These are phyloP conservation scores for Lycia hirtaria DNA, from an alignment of 2,888 invertebrate genomes.

Conservation along the genomic window DNA sequence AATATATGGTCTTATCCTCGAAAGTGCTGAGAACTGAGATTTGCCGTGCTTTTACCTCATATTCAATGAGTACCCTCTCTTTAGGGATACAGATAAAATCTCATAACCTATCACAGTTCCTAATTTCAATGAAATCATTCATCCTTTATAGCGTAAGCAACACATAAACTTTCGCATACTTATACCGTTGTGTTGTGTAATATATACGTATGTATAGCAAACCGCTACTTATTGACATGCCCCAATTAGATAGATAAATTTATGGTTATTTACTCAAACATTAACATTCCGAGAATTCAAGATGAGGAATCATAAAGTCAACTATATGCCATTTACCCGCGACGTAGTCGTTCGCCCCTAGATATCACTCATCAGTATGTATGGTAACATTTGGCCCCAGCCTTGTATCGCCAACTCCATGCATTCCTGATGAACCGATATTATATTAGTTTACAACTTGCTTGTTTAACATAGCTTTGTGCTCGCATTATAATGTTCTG, in stretches of 20 bases:
- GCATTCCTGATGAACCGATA: slow-evolving; percentile 74
- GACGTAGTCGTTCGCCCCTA: slow-evolving; percentile 5
- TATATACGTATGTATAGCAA: too few species aligned
- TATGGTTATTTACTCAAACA: background rate
- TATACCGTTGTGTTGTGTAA: too few species aligned
- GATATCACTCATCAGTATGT: slow-evolving; percentile 38
- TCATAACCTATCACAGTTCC: too few species aligned
- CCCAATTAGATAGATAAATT: background rate
- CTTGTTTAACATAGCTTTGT: slow-evolving; percentile 71
- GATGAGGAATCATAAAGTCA: slow-evolving; percentile 13
- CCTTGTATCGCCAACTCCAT: slow-evolving; percentile 60
- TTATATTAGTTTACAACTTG: slow-evolving; percentile 71
- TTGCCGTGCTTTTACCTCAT: too few species aligned
- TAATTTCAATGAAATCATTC: too few species aligned
- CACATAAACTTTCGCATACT: too few species aligned
- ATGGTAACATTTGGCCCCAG: slow-evolving; percentile 41
- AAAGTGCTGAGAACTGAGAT: too few species aligned
- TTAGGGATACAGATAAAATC: too few species aligned
- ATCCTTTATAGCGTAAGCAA: too few species aligned
- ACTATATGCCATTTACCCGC: slow-evolving; percentile 13
- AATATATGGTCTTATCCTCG: too few species aligned
- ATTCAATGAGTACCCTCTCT: too few species aligned
- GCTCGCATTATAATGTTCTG: slow-evolving; percentile 67
- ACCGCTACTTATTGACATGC: too few species aligned
- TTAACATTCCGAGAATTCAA: background rate